These are phyloP conservation scores for Conger conger DNA, from an alignment of 2,113 vertebrate species.

Conservation along the genomic window DNA sequence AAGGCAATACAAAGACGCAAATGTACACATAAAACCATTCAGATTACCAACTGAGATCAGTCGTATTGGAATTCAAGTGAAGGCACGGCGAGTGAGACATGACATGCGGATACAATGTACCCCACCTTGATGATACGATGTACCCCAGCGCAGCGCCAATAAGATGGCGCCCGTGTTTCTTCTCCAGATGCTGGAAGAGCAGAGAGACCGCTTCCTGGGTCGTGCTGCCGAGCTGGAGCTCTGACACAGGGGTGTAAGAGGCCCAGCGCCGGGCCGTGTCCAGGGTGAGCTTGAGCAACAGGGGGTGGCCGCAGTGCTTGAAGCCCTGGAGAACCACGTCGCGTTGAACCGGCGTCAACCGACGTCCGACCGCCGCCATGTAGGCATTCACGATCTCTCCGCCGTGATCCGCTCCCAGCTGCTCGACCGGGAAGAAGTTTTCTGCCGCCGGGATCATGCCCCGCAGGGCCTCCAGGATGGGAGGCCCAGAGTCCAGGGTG, in stretches of 20 bases:
- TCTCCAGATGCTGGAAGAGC: conserved; percentile 70
- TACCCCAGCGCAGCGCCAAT: conserved; percentile 70
- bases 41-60: neutral
- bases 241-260: conserved; percentile 57
- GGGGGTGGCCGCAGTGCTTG: conserved; percentile 55
- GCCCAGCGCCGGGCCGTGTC: conserved; percentile 68
- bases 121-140: conserved; percentile 64
- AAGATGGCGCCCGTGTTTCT: conserved; percentile 68
- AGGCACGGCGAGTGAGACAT: neutral
- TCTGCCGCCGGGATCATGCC: conserved; percentile 30
- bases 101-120: conserved; percentile 24
- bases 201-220: conserved; percentile 58
- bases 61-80: neutral
- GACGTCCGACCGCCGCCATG: conserved; percentile 42
- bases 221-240: conserved; percentile 50
- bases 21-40: neutral
- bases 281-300: conserved; percentile 71
- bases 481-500: conserved; percentile 41
- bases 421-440: conserved; percentile 61
- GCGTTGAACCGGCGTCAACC: conserved; percentile 57
- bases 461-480: conserved; percentile 47
- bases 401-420: conserved; percentile 59
- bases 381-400: conserved; percentile 59
- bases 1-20: neutral
- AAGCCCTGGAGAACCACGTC: conserved; percentile 58